Conservation (phyloP, 2,888 invertebrate species). For the Gibbula magus region DNA sequence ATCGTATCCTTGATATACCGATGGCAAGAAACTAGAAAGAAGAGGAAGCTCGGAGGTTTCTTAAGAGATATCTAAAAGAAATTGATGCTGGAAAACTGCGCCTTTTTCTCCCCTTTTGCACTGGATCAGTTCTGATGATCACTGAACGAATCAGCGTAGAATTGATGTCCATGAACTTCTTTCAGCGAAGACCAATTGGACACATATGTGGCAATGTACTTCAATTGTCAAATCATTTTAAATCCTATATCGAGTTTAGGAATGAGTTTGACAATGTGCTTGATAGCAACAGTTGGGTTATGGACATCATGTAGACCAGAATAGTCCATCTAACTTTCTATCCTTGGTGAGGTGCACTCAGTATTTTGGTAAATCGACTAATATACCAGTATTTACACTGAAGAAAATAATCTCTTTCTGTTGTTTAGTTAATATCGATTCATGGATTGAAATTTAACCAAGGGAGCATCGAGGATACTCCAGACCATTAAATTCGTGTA, state of each 20-base stretch:
- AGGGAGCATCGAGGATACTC: too few relatives aligned
- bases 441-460: too few relatives aligned
- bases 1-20: not conserved
- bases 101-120: not conserved
- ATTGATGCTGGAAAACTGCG: not conserved
- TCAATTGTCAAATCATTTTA: not conserved
- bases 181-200: not conserved
- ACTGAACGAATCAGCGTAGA: not conserved
- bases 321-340: too few relatives aligned
- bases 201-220: not conserved
- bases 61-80: not conserved
- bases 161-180: not conserved
- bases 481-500: too few relatives aligned
- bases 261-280: not conserved
- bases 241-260: not conserved
- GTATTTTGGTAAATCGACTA: too few relatives aligned
- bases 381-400: too few relatives aligned
- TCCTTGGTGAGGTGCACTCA: too few relatives aligned
- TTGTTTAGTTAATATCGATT: too few relatives aligned
- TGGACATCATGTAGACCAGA: not conserved
- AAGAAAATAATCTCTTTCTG: too few relatives aligned
- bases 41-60: not conserved
- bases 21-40: not conserved
- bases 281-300: not conserved
- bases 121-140: not conserved